Percentiles rank a stretch among this genome's conserved stretches.
Evolutionary conservation across 53 echinoderm and acorn worm genomes (phyloP).

Genomic region (Glandiceps talaboti): DNA sequence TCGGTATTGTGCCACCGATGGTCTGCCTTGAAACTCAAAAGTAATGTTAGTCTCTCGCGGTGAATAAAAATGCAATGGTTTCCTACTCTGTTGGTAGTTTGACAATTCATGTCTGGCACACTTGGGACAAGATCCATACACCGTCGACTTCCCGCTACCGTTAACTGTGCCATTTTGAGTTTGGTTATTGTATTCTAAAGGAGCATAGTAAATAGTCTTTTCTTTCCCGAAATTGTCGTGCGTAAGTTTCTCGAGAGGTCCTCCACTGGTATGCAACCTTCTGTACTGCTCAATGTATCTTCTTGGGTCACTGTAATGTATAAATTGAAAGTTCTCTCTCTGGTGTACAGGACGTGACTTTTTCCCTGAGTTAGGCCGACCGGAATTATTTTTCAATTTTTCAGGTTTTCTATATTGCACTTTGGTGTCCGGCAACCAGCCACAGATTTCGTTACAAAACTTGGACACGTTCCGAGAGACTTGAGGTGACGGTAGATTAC

Average conservation of each 20-base stretch:
- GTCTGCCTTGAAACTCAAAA: background rate
- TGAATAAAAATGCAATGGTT: background rate
- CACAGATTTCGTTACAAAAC: constrained; percentile 60
- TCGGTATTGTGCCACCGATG: constrained; percentile 7
- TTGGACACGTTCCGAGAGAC: constrained; percentile 14
- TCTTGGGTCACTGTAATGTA: constrained; percentile 67
- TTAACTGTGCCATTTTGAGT: background rate
- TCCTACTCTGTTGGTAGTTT: background rate
- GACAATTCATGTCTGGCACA: background rate
- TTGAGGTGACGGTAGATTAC: background rate
- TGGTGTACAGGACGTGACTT: background rate
- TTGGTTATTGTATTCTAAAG: background rate
- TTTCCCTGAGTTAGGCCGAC: background rate
- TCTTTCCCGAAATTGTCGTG: constrained; percentile 30
- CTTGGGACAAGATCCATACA: background rate
- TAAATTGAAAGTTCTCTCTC: constrained; percentile 52
- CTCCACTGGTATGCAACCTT: constrained; percentile 76
- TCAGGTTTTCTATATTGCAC: constrained; percentile 34
- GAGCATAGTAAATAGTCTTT: constrained; percentile 51
- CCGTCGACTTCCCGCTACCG: background rate
- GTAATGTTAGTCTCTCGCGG: background rate
- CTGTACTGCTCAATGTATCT: constrained; percentile 96
- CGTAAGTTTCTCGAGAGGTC: constrained; percentile 66
- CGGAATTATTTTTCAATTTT: background rate
- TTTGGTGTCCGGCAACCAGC: constrained; percentile 61